A percentile compares a stretch with the other conserved stretches of the same genome.
These are phyloP conservation scores for Zapornia atra DNA, from an alignment of 2,113 vertebrate genomes.

Conservation along the genomic window DNA sequence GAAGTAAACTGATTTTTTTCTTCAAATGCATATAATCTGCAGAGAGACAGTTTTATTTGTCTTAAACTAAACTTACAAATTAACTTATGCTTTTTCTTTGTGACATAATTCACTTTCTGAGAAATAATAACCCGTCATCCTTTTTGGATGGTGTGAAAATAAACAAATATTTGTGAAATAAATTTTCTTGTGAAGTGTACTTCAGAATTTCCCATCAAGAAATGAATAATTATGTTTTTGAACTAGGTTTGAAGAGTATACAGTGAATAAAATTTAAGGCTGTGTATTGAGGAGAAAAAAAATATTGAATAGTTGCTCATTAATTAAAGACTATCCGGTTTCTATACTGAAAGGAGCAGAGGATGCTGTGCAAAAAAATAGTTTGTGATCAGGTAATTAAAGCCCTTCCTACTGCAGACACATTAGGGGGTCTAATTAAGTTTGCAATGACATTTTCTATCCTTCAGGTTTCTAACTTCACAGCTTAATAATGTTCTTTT, in stretches of 20 bases:
- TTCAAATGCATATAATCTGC: background rate
- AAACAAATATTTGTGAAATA: conserved; percentile 53
- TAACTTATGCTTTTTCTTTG: background rate
- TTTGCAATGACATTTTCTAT: conserved; percentile 42
- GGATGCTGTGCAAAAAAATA: conserved; percentile 35
- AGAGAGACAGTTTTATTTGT: background rate
- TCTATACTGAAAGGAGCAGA: background rate
- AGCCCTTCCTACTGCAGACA: conserved; percentile 14
- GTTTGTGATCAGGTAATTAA: conserved; percentile 60
- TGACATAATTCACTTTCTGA: background rate
- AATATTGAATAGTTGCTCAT: conserved; percentile 6
- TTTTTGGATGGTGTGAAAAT: background rate
- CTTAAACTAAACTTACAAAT: background rate
- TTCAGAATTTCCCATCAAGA: conserved; percentile 19
- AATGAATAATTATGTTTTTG: background rate
- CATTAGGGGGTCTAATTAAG: conserved; percentile 54
- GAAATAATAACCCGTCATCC: background rate
- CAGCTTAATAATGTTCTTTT: conserved; percentile 20
- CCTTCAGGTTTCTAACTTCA: conserved; percentile 26
- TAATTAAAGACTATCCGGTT: conserved; percentile 12
- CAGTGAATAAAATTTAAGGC: background rate
- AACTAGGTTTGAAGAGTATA: background rate
- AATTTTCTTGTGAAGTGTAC: conserved; percentile 1
- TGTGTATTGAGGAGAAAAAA: background rate
- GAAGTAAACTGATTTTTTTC: background rate